Evolutionary conservation across 2,888 invertebrate genomes (phyloP).

Genomic region (Xestoiulus laeticollis): DNA sequence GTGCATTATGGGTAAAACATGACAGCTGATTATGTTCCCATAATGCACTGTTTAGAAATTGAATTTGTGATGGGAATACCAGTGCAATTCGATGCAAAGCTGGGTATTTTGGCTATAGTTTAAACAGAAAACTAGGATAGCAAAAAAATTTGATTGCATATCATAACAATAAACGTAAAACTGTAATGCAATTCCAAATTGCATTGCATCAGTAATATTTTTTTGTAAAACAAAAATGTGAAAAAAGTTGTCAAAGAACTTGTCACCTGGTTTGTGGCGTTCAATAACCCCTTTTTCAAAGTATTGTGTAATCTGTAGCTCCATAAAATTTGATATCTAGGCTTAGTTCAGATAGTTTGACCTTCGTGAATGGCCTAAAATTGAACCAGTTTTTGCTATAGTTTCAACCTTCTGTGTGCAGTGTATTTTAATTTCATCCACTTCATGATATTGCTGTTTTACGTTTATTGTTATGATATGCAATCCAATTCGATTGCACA

Average conservation of each 20-base stretch:
- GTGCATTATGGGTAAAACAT: too few species aligned
- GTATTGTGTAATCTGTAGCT: not conserved
- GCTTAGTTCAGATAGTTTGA: not conserved
- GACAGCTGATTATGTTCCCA: too few species aligned
- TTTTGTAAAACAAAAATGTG: too few species aligned
- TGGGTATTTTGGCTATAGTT: too few species aligned
- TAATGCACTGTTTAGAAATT: too few species aligned
- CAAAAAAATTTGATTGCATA: too few species aligned
- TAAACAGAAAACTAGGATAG: too few species aligned
- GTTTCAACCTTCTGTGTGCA: not conserved
- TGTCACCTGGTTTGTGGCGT: not conserved
- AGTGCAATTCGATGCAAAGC: too few species aligned
- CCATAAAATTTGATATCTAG: not conserved
- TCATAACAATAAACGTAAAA: too few species aligned
- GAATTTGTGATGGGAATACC: too few species aligned
- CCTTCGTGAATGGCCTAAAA: slow-evolving; percentile 4
- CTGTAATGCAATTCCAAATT: too few species aligned
- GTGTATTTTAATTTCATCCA: not conserved
- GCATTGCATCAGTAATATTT: too few species aligned
- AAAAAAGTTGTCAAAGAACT: not conserved
- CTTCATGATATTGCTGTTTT: not conserved
- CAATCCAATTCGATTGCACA: not conserved
- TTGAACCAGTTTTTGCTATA: not conserved
- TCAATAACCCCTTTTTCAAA: not conserved
- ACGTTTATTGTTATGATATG: not conserved